Evolutionary conservation across 2,113 vertebrate genomes (phyloP).

Genomic region (Ictalurus punctatus): DNA sequence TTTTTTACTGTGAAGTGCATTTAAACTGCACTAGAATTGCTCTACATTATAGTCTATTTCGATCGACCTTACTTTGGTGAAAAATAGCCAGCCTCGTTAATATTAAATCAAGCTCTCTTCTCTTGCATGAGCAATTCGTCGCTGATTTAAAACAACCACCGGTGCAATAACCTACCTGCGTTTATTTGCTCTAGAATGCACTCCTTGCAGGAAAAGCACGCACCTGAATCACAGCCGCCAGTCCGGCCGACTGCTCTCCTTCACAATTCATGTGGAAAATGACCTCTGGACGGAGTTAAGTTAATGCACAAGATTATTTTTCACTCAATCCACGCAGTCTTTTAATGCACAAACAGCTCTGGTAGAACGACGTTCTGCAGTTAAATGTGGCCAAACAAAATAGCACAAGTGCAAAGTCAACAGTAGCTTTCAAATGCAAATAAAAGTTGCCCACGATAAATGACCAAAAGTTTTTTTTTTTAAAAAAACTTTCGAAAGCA

Average conservation of each 20-base stretch:
- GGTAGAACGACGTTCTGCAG: background rate
- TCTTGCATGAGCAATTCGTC: slow-evolving; percentile 26
- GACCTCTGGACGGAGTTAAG: background rate
- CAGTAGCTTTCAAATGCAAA: background rate
- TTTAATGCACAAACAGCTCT: background rate
- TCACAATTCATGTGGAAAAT: slow-evolving; percentile 61
- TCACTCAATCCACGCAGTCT: background rate
- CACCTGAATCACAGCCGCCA: slow-evolving; percentile 76
- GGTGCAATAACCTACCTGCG: slow-evolving; percentile 22
- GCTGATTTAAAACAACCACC: slow-evolving; percentile 24
- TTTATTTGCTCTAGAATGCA: slow-evolving; percentile 5
- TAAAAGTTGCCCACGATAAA: background rate
- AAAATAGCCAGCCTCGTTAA: slow-evolving; percentile 42
- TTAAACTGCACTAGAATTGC: background rate
- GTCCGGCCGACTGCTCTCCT: slow-evolving; percentile 54
- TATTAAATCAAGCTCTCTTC: slow-evolving; percentile 42
- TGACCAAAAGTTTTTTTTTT: background rate
- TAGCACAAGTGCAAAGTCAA: background rate
- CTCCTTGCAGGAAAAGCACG: slow-evolving; percentile 34
- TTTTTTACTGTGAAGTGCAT: background rate
- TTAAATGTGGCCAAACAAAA: background rate
- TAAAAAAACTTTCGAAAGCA: background rate
- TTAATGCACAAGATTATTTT: background rate
- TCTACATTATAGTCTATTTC: background rate
- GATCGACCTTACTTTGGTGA: background rate